phyloP scores from a whole-genome alignment of 2,888 invertebrate genomes.

The Cabera pusaria region DNA sequence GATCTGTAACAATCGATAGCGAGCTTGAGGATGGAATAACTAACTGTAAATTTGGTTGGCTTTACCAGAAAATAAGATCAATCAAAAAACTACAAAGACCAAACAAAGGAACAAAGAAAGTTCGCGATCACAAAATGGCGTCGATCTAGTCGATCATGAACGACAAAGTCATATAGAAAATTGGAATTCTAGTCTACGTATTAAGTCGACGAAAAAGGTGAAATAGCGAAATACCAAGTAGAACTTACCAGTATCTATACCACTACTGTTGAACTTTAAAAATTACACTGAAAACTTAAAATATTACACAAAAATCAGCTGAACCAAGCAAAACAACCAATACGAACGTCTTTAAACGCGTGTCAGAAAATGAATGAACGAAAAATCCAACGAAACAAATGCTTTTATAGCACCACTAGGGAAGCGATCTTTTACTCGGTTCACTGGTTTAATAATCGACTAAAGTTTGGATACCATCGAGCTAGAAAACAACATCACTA shows the following conservation, averaged over 20 bases:
- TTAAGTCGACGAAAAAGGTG: conserved; percentile 3
- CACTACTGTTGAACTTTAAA: too few species aligned
- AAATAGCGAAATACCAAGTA: neutral
- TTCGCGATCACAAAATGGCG: conserved; percentile 75
- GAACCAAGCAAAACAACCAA: conserved; percentile 19
- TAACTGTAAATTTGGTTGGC: conserved; percentile 46
- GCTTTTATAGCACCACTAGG: conserved; percentile 8
- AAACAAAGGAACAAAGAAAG: conserved; percentile 62
- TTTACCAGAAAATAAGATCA: conserved; percentile 21
- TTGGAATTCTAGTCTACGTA: neutral
- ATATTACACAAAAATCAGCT: conserved; percentile 8
- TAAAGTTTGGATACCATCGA: too few species aligned
- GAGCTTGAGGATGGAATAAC: conserved; percentile 32
- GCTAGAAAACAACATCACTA: too few species aligned
- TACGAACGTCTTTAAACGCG: conserved; percentile 16
- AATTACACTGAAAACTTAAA: neutral
- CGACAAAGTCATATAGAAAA: conserved; percentile 28
- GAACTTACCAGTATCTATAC: conserved; percentile 14
- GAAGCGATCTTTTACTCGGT: neutral
- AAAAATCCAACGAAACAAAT: conserved; percentile 7
- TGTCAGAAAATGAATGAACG: conserved; percentile 22
- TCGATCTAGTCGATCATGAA: conserved; percentile 30
- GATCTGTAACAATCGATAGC: conserved; percentile 54
- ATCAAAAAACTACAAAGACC: conserved; percentile 40
- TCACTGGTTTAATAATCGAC: too few species aligned